Evolutionary conservation across 1,140 invertebrate genomes (phyloP).

Genomic region (Sycophila sp.): DNA sequence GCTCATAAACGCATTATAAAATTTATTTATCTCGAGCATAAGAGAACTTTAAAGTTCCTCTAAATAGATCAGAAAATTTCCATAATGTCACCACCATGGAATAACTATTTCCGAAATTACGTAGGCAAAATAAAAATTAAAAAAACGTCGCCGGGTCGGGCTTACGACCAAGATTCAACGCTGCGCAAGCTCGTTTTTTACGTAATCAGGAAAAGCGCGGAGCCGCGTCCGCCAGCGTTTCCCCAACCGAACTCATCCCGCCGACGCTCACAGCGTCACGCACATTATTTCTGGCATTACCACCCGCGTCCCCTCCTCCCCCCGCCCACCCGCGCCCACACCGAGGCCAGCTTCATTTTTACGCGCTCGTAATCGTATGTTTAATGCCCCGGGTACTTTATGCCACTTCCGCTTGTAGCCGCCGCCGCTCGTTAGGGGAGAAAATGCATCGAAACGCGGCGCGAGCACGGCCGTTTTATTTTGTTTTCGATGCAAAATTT

Average conservation of each 20-base stretch:
- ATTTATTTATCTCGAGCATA: too few relatives aligned
- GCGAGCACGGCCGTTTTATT: not conserved
- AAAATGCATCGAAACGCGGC: not conserved
- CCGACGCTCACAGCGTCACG: too few relatives aligned
- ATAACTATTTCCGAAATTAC: too few relatives aligned
- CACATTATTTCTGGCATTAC: not conserved
- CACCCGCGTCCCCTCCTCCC: not conserved
- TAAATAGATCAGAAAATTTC: too few relatives aligned
- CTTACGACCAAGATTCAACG: not conserved
- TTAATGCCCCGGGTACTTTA: not conserved
- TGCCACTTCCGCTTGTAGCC: not conserved
- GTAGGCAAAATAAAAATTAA: too few relatives aligned
- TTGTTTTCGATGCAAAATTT: constrained; percentile 4
- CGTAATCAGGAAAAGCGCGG: not conserved
- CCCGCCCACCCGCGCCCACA: not conserved
- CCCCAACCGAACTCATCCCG: too few relatives aligned
- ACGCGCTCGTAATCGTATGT: constrained; percentile 12
- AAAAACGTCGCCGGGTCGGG: too few relatives aligned
- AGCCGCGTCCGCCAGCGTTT: too few relatives aligned
- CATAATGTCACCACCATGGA: too few relatives aligned
- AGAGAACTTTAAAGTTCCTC: too few relatives aligned
- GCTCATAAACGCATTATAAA: too few relatives aligned
- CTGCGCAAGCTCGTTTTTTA: not conserved
- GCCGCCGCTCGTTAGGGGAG: not conserved
- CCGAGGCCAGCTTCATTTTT: constrained; percentile 3